Base-by-base conservation (phyloP, 2,113 vertebrate species). In the Pionites leucogaster region DNA sequence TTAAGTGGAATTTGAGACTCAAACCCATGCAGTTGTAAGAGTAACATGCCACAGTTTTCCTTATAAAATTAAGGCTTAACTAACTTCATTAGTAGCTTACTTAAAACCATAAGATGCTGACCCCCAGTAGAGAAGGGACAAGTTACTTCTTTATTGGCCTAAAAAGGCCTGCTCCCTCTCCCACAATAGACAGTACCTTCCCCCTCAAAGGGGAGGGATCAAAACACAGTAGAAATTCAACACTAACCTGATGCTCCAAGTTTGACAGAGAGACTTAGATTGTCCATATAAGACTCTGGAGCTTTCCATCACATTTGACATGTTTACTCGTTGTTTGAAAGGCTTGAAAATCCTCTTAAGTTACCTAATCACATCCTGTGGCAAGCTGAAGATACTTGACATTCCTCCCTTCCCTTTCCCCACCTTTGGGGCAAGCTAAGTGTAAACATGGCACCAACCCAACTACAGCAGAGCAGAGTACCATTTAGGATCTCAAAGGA, bases 241-340 rank as follows among this genome's bases (percentile, higher is more conserved):
- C 33, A 39, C 47, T 92, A 91, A 64, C 83, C 72, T 84, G 86
- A 91, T 72, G 86, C 33, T 75, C 60, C 74, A 69, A 60, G 79
- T 92, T 76, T 87, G 81, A 86, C 72, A 82, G 67, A 86, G 62
- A 82, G 29, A 72, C 82, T 90, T 79, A 60, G 27, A 75, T 71
- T 52, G 72, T 64, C 94, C 77, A 76, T 76, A 11, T 60, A 93
- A 84, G 55, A 84, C 55, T 92, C 60, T 37, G 29, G 44, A 91
- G 81, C 60, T 93, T 93, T 95, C 88, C 88, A 95, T 86, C 83
- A 92, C 46, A 71, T 92, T 75, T 93, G 91, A 93, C 86, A 91
- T 76, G 55, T 89, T 95, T 93, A 92, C 29, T 77, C 37, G 0
- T 42, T 87, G 67, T 91, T 87, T 97, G 57, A 94, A 95, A 94